Conservation (phyloP, 1,140 invertebrate genomes). For the Diploscapter pachys region DNA sequence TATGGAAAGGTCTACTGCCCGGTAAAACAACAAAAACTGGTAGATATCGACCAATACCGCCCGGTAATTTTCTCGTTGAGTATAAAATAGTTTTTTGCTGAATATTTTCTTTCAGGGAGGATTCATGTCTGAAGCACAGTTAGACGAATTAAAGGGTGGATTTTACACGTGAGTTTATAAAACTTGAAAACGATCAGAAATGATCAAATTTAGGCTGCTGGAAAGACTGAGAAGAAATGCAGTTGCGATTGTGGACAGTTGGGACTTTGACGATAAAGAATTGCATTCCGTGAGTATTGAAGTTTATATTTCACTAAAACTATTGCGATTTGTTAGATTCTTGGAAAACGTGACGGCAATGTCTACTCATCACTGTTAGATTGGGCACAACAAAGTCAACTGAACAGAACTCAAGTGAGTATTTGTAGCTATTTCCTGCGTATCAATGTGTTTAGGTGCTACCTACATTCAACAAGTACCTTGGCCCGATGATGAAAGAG, state of each 20-base stretch:
- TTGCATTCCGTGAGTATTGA: slow-evolving; percentile 68
- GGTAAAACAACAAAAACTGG: slow-evolving; percentile 3
- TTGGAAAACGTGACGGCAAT: slow-evolving; percentile 80
- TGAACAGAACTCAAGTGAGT: slow-evolving; percentile 68
- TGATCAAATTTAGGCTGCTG: not conserved
- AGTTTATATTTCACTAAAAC: not conserved
- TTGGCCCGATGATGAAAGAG: slow-evolving; percentile 48
- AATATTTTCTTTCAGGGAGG: slow-evolving; percentile 37
- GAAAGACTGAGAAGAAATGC: slow-evolving; percentile 70
- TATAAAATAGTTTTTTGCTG: slow-evolving; percentile 35
- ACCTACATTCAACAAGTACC: slow-evolving; percentile 43
- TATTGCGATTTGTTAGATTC: slow-evolving; percentile 58
- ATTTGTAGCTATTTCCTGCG: too few species aligned
- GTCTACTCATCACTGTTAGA: slow-evolving; percentile 82
- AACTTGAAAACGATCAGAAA: too few species aligned
- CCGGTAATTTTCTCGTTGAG: not conserved
- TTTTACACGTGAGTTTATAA: slow-evolving; percentile 15
- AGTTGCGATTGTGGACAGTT: slow-evolving; percentile 81
- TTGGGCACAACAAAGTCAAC: slow-evolving; percentile 77
- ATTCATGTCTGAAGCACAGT: slow-evolving; percentile 36
- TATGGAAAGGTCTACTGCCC: not conserved
- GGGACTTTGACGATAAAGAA: slow-evolving; percentile 79
- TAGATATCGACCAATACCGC: not conserved
- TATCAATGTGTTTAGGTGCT: slow-evolving; percentile 58
- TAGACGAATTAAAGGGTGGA: slow-evolving; percentile 34